These are phyloP conservation scores for Fundulus diaphanus DNA, from an alignment of 2,797 vertebrate species.

Conservation along the genomic window DNA sequence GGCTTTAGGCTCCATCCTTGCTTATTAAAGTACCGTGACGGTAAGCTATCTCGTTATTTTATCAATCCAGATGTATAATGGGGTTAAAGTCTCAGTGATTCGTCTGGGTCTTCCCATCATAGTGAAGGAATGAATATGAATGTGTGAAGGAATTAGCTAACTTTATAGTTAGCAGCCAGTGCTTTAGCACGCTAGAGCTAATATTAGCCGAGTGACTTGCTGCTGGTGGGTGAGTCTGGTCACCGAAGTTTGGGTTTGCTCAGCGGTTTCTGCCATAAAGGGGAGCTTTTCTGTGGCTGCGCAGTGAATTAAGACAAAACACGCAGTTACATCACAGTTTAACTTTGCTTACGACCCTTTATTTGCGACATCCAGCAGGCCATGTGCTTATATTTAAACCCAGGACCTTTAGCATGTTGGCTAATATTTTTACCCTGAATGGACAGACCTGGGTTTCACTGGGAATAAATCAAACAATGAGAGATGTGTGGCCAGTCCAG, in stretches of 20 bases:
- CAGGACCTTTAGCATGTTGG: conserved; percentile 31
- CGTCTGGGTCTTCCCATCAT: neutral
- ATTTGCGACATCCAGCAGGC: neutral
- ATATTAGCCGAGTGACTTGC: conserved; percentile 43
- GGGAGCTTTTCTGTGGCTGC: fast-evolving
- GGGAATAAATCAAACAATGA: conserved; percentile 5
- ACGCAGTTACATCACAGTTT: neutral
- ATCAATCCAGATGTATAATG: fast-evolving
- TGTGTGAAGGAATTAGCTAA: conserved; percentile 16
- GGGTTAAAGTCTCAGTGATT: fast-evolving
- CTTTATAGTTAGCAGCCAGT: conserved; percentile 54
- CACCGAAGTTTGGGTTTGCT: conserved; percentile 27
- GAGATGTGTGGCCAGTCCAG: conserved; percentile 10
- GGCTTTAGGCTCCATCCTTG: conserved; percentile 28
- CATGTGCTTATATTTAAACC: conserved; percentile 35
- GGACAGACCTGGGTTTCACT: conserved; percentile 42
- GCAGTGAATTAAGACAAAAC: fast-evolving
- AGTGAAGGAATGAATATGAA: neutral
- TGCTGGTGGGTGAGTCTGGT: conserved; percentile 52
- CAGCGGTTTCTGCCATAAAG: neutral
- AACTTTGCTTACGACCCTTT: neutral
- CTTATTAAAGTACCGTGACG: conserved; percentile 33
- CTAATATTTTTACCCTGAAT: conserved; percentile 9
- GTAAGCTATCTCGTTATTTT: conserved; percentile 36
- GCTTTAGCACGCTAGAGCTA: conserved; percentile 68